phyloP scores from a whole-genome alignment of 2,113 vertebrate species.

The Bettongia penicillata region DNA sequence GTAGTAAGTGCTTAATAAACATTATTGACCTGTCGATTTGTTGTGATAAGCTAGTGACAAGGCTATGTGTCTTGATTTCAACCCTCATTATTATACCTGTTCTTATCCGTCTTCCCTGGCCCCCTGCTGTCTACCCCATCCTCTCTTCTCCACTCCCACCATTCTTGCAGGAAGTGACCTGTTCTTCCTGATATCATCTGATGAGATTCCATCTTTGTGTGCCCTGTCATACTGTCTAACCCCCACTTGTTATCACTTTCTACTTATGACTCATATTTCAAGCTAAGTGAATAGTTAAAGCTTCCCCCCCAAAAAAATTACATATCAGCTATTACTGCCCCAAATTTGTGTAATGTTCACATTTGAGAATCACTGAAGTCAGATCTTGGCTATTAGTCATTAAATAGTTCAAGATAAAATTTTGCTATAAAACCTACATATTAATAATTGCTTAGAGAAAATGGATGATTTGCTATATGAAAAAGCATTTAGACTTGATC shows the following conservation, averaged over 20 bases:
- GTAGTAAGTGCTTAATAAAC: neutral
- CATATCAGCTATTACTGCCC: conserved; percentile 26
- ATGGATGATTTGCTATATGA: neutral
- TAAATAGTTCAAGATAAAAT: conserved; percentile 20
- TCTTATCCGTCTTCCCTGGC: neutral
- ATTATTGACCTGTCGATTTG: neutral
- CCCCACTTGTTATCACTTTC: conserved; percentile 30
- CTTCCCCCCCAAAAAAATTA: conserved; percentile 31
- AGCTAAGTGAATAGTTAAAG: neutral
- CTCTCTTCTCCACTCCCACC: too few relatives aligned
- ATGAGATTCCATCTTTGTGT: conserved; percentile 4
- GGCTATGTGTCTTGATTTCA: neutral
- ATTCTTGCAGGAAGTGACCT: neutral
- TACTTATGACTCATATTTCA: neutral
- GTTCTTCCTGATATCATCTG: too few relatives aligned
- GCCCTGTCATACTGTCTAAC: neutral
- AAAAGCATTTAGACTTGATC: neutral
- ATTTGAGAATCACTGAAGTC: conserved; percentile 40
- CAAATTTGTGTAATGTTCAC: conserved; percentile 38
- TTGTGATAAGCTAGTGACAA: conserved; percentile 32
- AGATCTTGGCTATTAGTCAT: conserved; percentile 41
- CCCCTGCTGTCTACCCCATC: too few relatives aligned
- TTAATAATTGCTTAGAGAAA: neutral
- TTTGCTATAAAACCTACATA: conserved; percentile 1
- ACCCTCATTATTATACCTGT: conserved; percentile 22